Percentiles rank a stretch among this genome's conserved stretches.
These are phyloP conservation scores for Thymallus thymallus DNA, from an alignment of 2,113 vertebrate genomes.

Conservation along the genomic window DNA sequence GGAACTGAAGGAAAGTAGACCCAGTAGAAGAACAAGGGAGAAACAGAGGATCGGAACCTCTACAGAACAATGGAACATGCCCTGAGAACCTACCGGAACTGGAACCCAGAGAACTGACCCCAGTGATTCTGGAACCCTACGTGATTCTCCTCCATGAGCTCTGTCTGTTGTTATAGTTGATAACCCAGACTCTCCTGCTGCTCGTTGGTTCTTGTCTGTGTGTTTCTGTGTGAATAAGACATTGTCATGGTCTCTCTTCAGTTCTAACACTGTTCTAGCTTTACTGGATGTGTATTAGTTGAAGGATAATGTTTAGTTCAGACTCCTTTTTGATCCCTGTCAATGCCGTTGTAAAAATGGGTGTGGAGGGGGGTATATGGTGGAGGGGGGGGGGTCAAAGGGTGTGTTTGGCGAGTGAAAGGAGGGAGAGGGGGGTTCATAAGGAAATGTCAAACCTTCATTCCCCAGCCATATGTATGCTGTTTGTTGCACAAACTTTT, in stretches of 20 bases:
- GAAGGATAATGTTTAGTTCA: conserved; percentile 61
- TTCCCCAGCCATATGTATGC: conserved; percentile 71
- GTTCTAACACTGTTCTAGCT: conserved; percentile 46
- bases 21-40: conserved; percentile 16
- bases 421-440: conserved; percentile 6
- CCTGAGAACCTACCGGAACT: conserved; percentile 16
- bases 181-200: conserved; percentile 50
- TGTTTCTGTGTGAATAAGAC: conserved; percentile 36
- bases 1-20: conserved; percentile 14
- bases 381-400: conserved; percentile 1
- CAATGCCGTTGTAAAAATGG: conserved; percentile 45
- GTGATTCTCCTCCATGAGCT: conserved; percentile 28
- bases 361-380: conserved; percentile 24
- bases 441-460: conserved; percentile 50
- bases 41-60: conserved; percentile 1
- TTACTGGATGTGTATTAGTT: conserved; percentile 68
- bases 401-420: conserved; percentile 23
- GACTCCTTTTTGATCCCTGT: conserved; percentile 47
- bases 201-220: conserved; percentile 46
- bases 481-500: conserved; percentile 82
- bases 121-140: conserved; percentile 26
- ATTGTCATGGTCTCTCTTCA: neutral
- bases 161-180: conserved; percentile 39
- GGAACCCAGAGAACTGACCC: conserved; percentile 44
- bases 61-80: conserved; percentile 3